Base-by-base conservation (phyloP, 2,888 invertebrate genomes). In the Cartodere bifasciata region DNA sequence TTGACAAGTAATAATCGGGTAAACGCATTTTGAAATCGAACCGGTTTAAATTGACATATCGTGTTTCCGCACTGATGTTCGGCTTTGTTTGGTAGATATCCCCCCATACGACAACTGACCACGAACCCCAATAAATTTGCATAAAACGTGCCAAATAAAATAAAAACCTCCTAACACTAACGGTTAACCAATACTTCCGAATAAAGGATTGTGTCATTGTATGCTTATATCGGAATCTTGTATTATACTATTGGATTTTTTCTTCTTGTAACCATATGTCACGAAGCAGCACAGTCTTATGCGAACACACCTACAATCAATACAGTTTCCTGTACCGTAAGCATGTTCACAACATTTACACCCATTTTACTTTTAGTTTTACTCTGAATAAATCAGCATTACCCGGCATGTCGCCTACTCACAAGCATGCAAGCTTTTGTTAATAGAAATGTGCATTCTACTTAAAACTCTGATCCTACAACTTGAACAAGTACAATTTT, bases 131-230 rank as follows among this genome's bases (percentile, higher is more conserved):
- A 34, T 38, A 29, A 32, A 47, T 47, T 47, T 42, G 40, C 42
- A 41, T 40, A 40, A 37, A 41, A 40, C 41, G 40, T 34, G 37
- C 42, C 43, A 49, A 52, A 50, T 49, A 47, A 45, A 43, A 42
- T 41, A 44, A 48, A 50, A 51, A 51, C 35, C 29, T 36, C 38
- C 34, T 31, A 35, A 38, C 39, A 34, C 30, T 52, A 53, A 52
- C 53, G 52, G 52, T 49, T 44, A 14, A 37, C 37, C 42, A 34
- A 44, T 45, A 44, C 42, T 45, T 38, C 45, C 46, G 43, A 52
- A 53, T 51, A 50, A 52, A 52, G 48, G 43, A 51, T 45, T 44
- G 47, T 45, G 48, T 51, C 50, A 53, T 54, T 54, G 53, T 54
- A 53, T 51, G 52, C 54, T 52, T 52, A 54, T 52, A 49, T 42